phyloP scores from a whole-genome alignment of 2,888 invertebrate genomes.

The Polyommatus icarus region DNA sequence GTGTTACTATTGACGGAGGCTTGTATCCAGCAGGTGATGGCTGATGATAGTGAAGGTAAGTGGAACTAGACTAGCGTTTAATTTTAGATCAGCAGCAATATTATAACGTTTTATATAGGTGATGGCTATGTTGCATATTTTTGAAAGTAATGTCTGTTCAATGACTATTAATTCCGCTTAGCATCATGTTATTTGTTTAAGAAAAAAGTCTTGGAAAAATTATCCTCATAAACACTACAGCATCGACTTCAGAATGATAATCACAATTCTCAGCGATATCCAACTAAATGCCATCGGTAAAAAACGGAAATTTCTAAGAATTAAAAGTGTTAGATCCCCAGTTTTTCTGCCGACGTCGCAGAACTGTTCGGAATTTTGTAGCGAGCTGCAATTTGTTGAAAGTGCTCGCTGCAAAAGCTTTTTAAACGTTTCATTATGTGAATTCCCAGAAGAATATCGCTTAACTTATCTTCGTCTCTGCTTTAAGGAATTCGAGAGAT shows the following conservation, averaged over 20 bases:
- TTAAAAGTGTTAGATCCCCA: slow-evolving; percentile 33
- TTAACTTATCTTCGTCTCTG: slow-evolving; percentile 17
- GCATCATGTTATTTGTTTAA: too few relatives aligned
- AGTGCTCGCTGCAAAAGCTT: slow-evolving; percentile 40
- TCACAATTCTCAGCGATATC: background rate
- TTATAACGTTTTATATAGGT: too few relatives aligned
- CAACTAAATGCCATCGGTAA: slow-evolving; percentile 18
- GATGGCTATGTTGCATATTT: too few relatives aligned
- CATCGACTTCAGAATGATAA: background rate
- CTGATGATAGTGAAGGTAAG: slow-evolving; percentile 1
- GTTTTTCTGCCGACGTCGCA: slow-evolving; percentile 35
- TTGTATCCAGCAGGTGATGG: background rate
- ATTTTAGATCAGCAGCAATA: too few relatives aligned
- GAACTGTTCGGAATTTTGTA: slow-evolving; percentile 38
- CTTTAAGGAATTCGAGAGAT: slow-evolving; percentile 12
- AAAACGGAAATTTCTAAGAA: slow-evolving; percentile 36
- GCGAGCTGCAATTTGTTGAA: slow-evolving; percentile 42
- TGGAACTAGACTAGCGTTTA: background rate
- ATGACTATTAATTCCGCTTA: too few relatives aligned
- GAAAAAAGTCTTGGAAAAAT: background rate
- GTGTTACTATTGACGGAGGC: background rate
- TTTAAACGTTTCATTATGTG: slow-evolving; percentile 37
- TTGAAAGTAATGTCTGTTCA: too few relatives aligned
- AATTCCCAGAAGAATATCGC: slow-evolving; percentile 35
- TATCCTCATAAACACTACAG: background rate